Percentiles rank a stretch among this genome's conserved stretches.
These are phyloP conservation scores for Leptestheria dahalacensis DNA, from an alignment of 1,140 invertebrate species.

Conservation along the genomic window DNA sequence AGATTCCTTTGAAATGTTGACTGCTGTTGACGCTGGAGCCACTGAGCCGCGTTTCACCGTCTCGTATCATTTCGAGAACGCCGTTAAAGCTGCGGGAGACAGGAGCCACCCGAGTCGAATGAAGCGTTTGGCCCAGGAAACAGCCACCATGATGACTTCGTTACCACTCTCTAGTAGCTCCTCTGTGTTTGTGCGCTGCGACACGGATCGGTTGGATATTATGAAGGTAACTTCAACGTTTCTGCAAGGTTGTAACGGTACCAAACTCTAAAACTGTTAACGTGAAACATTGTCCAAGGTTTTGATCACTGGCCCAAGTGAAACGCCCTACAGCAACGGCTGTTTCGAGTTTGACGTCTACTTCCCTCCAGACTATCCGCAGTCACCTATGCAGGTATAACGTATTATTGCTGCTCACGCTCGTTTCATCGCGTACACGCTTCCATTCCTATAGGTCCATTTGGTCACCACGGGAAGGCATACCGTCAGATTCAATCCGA, in stretches of 20 bases:
- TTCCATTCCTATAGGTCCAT: conserved; percentile 53
- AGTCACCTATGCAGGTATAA: conserved; percentile 41
- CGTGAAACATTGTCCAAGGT: conserved; percentile 40
- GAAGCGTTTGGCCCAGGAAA: conserved; percentile 85
- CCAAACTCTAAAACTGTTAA: conserved; percentile 26
- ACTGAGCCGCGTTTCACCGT: conserved; percentile 62
- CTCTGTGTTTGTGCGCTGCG: conserved; percentile 89
- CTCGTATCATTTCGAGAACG: conserved; percentile 81
- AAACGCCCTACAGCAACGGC: conserved; percentile 77
- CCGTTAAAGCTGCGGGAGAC: conserved; percentile 69
- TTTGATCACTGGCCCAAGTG: conserved; percentile 76
- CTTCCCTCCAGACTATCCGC: conserved; percentile 74
- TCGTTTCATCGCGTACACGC: too few relatives aligned
- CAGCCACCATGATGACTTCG: conserved; percentile 84
- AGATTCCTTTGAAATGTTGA: conserved; percentile 85
- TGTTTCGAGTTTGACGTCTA: conserved; percentile 85
- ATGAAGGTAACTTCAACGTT: conserved; percentile 62
- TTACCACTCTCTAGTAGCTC: conserved; percentile 85
- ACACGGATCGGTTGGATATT: conserved; percentile 79
- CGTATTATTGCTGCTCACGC: too few relatives aligned
- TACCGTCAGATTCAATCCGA: conserved; percentile 89
- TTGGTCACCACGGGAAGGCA: conserved; percentile 87
- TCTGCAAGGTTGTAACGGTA: conserved; percentile 29
- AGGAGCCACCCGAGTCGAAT: conserved; percentile 68
- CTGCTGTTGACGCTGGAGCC: conserved; percentile 49